phyloP scores from a whole-genome alignment of 2,113 vertebrate species.

The Seriola rivoliana region DNA sequence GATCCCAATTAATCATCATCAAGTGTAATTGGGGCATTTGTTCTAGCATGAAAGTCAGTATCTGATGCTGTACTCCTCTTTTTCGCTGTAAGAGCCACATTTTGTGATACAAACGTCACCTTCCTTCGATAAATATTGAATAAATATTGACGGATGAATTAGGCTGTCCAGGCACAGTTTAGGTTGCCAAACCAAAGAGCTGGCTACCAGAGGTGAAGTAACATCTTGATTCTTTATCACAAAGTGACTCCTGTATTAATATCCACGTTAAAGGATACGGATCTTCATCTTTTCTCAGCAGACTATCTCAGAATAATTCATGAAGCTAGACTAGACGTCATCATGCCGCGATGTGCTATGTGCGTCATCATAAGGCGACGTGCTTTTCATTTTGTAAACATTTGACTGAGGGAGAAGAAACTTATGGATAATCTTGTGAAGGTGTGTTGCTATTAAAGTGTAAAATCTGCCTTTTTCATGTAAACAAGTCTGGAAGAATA shows the following conservation, averaged over 20 bases:
- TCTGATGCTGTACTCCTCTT: neutral
- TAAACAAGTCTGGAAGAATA: neutral
- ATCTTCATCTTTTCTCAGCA: constrained; percentile 5
- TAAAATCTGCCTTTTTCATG: neutral
- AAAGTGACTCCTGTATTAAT: neutral
- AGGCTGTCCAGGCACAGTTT: neutral
- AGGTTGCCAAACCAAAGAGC: neutral
- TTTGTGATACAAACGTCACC: no score
- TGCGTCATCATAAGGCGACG: constrained; percentile 72
- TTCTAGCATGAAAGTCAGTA: constrained; percentile 15
- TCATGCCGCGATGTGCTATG: neutral
- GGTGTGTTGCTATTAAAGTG: constrained; percentile 31
- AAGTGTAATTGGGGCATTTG: constrained; percentile 13
- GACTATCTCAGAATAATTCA: neutral
- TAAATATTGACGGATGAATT: neutral
- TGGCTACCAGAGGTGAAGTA: no score
- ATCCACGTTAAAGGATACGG: neutral
- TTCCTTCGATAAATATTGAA: neutral
- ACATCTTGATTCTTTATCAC: neutral
- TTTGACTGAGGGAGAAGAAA: neutral
- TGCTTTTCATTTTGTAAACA: constrained; percentile 65
- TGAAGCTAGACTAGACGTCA: neutral
- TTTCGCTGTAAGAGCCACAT: neutral
- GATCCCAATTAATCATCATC: constrained; percentile 6
- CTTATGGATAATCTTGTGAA: constrained; percentile 77